Percentiles rank a stretch among this genome's conserved stretches.
phyloP scores from a whole-genome alignment of 2,888 invertebrate genomes.

The Brenthis hecate region DNA sequence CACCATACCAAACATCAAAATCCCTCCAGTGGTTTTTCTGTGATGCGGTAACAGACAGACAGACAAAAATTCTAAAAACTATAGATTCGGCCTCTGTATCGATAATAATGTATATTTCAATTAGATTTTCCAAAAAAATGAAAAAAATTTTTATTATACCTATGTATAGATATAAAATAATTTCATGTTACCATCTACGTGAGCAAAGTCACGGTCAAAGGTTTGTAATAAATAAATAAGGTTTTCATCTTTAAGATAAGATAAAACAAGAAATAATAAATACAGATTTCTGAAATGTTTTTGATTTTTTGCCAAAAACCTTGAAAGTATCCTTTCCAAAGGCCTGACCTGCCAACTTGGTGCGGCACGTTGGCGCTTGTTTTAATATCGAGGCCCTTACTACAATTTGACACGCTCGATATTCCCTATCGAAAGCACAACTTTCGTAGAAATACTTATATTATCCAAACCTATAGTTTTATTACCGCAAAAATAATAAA shows the following conservation, averaged over 20 bases:
- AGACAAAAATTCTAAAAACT: too few relatives aligned
- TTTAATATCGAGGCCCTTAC: neutral
- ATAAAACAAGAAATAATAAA: constrained; percentile 8
- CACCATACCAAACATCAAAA: too few relatives aligned
- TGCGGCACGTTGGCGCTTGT: constrained; percentile 18
- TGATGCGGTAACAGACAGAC: too few relatives aligned
- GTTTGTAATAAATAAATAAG: neutral
- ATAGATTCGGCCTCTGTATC: too few relatives aligned
- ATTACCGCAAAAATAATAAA: neutral
- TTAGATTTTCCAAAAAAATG: too few relatives aligned
- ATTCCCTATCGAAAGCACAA: neutral
- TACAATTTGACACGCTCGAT: neutral
- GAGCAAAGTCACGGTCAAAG: too few relatives aligned
- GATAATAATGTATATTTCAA: too few relatives aligned
- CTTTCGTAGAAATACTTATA: neutral
- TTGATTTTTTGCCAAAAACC: constrained; percentile 27
- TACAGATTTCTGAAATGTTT: constrained; percentile 4
- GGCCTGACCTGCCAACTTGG: constrained; percentile 7
- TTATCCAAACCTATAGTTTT: neutral
- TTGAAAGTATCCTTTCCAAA: constrained; percentile 14
- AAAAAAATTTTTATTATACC: too few relatives aligned
- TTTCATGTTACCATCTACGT: too few relatives aligned
- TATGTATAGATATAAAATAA: too few relatives aligned
- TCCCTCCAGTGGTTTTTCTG: too few relatives aligned
- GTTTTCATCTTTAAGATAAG: neutral